Evolutionary conservation across 2,113 vertebrate genomes (phyloP).

Genomic region (Ptilonorhynchus violaceus): DNA sequence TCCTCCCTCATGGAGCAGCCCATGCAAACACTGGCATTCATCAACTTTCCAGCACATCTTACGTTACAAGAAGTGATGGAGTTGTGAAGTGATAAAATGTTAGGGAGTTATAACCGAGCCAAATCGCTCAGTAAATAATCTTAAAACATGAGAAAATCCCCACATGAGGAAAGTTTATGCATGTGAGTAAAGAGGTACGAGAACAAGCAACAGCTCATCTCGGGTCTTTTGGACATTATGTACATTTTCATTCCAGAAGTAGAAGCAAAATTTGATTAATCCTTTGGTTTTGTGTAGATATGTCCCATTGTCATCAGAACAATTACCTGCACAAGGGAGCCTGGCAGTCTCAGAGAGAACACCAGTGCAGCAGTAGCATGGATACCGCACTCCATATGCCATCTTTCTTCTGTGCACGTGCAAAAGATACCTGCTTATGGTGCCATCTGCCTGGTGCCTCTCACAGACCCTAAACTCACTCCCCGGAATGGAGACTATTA

Average conservation of each 20-base stretch:
- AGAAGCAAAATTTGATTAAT: not conserved
- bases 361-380: not conserved
- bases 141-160: not conserved
- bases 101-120: not conserved
- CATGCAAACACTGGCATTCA: not conserved
- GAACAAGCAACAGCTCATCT: not conserved
- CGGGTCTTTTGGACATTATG: rapidly evolving
- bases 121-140: not conserved
- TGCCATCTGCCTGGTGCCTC: not conserved
- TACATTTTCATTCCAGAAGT: not conserved
- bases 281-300: not conserved
- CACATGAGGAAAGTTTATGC: not conserved
- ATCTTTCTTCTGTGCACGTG: not conserved
- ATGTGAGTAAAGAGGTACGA: not conserved
- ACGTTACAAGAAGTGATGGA: not conserved
- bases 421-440: rapidly evolving
- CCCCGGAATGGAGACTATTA: not conserved
- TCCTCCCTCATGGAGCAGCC: not conserved
- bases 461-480: not conserved
- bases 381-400: not conserved
- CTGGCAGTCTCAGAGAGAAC: not conserved
- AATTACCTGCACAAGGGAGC: not conserved
- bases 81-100: not conserved
- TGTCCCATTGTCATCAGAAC: not conserved
- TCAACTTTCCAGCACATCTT: not conserved